Base-by-base conservation (phyloP, 2,113 vertebrate genomes). In the Lepidothrix coronata region DNA sequence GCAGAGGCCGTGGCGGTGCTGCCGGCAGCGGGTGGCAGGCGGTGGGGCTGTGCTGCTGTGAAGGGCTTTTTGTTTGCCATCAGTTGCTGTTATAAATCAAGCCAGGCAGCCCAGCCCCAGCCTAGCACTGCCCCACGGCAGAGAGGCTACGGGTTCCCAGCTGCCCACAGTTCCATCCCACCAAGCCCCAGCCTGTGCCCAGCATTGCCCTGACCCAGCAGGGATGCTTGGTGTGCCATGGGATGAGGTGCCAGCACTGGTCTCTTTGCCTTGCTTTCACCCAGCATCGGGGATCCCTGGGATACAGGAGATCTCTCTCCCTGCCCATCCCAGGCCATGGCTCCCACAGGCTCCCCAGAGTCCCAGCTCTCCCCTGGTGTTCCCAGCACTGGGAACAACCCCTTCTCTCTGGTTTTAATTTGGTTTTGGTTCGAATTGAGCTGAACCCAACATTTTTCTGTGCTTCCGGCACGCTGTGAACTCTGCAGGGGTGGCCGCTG, bases 21-120 rank as follows among this genome's bases (percentile, higher is more conserved):
- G 92, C 81, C 19, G 63, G 93, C 84, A 91, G 93, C 54, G 52
- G 79, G 91, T 82, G 39, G 93, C 94, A 92, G 93, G 84, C 88
- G 1, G 75, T 85, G 89, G 57, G 76, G 81, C 91, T 39, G 76
- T 2, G 17, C 73, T 67, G 85, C 88, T 8, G 5, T 96, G 97
- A 97, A 97, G 96, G 94, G 93, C 81, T 97, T 97, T 97, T 97
- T 97, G 96, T 97, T 95, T 83, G 73, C 86, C 11, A 0, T 95
- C 93, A 93, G 95, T 97, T 97, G 91, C 66, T 94, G 93, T 88
- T 96, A 94, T 96, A 97, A 97, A 97, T 97, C 97, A 96, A 72
- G 20, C 20, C 31, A 43, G 86, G 91, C 81, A 87, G 89, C 46
- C 61, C 8, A 58, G 80, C 73, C 86, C 75, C 1, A 0, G 88